Conservation (phyloP, 2,888 invertebrate genomes). For the Drosophila cracens region DNA sequence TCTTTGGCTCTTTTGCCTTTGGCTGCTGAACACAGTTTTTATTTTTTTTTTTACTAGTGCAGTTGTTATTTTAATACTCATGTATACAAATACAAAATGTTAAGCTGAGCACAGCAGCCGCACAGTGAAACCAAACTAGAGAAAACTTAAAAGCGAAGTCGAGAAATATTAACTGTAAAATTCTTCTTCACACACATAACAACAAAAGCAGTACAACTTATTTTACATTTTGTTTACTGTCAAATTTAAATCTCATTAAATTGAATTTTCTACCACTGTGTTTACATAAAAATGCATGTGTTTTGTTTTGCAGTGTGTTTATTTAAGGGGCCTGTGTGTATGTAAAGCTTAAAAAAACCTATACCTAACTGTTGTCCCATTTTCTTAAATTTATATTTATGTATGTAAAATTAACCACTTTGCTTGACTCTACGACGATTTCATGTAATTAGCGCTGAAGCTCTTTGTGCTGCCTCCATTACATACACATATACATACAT, state of each 20-base stretch:
- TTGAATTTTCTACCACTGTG: slow-evolving; percentile 16
- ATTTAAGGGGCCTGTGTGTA: slow-evolving; percentile 38
- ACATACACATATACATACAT: neutral
- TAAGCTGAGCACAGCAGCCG: slow-evolving; percentile 57
- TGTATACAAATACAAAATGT: slow-evolving; percentile 62
- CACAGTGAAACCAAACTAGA: slow-evolving; percentile 34
- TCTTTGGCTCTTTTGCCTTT: slow-evolving; percentile 46
- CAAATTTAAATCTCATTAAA: neutral
- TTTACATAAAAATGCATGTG: neutral
- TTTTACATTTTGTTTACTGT: neutral
- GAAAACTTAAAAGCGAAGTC: neutral
- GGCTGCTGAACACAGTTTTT: slow-evolving; percentile 55
- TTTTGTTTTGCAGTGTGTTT: slow-evolving; percentile 25
- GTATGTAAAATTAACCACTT: slow-evolving; percentile 67
- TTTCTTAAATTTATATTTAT: slow-evolving; percentile 44
- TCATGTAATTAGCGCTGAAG: slow-evolving; percentile 57
- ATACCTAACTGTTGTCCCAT: slow-evolving; percentile 48
- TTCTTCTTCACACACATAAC: neutral
- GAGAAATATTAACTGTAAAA: too few relatives aligned
- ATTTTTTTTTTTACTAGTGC: slow-evolving; percentile 71
- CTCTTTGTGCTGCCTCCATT: slow-evolving; percentile 28
- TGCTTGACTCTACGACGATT: slow-evolving; percentile 70
- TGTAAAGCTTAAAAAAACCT: slow-evolving; percentile 37
- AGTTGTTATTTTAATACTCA: slow-evolving; percentile 73
- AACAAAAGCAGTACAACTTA: neutral